These are phyloP conservation scores for Urocynchramus pylzowi DNA, from an alignment of 2,113 vertebrate genomes.

Conservation along the genomic window DNA sequence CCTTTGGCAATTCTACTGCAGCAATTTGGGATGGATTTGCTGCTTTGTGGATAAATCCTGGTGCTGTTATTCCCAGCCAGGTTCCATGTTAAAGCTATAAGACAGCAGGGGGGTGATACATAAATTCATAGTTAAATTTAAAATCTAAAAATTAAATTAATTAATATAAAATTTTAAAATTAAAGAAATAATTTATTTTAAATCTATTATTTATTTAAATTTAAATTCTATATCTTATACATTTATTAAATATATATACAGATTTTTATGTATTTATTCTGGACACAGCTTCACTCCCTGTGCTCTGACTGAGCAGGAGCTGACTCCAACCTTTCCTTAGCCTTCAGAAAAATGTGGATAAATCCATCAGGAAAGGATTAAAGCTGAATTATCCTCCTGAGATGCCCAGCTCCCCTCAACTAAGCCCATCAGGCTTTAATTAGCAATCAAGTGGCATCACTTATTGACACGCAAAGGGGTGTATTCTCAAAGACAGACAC, in stretches of 20 bases:
- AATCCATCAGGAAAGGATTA: not conserved
- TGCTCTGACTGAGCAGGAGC: not conserved
- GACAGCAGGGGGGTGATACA: not conserved
- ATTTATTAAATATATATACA: not conserved
- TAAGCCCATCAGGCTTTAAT: not conserved
- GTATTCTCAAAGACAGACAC: not conserved
- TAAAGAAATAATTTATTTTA: too few species aligned
- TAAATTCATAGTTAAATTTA: not conserved
- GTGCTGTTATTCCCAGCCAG: not conserved
- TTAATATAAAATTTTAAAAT: too few species aligned
- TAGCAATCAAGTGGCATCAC: not conserved
- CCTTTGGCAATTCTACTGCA: not conserved
- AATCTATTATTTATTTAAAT: not conserved
- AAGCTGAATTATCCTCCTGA: not conserved
- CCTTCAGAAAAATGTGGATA: not conserved
- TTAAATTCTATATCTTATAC: too few species aligned
- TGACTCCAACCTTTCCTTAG: not conserved
- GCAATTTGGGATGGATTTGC: not conserved
- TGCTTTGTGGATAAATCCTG: not conserved
- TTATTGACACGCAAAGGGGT: not conserved
- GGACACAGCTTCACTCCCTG: not conserved
- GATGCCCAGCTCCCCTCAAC: not conserved
- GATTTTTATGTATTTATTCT: not conserved
- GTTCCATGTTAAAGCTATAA: not conserved
- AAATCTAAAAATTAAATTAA: not conserved